A percentile compares a stretch with the other conserved stretches of the same genome.
Evolutionary conservation across 2,113 vertebrate genomes (phyloP).

Genomic region (Ondatra zibethicus): DNA sequence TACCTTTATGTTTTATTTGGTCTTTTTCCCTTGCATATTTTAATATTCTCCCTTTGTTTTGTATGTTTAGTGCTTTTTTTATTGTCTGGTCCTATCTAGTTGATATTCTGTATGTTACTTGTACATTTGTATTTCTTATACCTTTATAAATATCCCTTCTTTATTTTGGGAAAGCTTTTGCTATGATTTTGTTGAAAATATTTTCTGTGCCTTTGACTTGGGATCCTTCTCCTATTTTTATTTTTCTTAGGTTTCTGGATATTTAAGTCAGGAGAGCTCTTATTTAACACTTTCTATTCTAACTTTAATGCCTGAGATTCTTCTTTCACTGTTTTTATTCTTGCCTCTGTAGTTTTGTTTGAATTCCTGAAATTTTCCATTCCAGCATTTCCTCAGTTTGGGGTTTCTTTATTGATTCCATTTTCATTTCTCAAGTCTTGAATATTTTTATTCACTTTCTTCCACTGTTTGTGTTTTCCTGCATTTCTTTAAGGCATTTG

Average conservation of each 20-base stretch:
- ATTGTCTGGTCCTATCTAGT: neutral
- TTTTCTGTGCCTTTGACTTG: neutral
- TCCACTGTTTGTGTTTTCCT: neutral
- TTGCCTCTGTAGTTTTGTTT: neutral
- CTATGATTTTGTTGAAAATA: neutral
- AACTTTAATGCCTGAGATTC: neutral
- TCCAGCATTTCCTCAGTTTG: no score
- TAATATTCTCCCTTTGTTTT: neutral
- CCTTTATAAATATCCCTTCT: neutral
- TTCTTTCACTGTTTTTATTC: neutral
- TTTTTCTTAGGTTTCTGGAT: neutral
- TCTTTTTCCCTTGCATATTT: neutral
- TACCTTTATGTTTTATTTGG: neutral
- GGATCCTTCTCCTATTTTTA: neutral
- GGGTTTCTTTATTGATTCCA: neutral
- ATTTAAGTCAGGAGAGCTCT: neutral
- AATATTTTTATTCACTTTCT: neutral
- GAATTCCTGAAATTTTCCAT: no score
- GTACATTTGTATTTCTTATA: neutral
- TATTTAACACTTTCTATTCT: neutral
- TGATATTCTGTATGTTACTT: neutral
- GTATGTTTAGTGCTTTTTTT: neutral
- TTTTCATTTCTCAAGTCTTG: neutral
- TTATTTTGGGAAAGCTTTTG: neutral
- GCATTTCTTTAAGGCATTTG: neutral